A percentile compares a stretch with the other conserved stretches of the same genome.
Conservation (phyloP, 2,888 invertebrate genomes). For the Periphyllus acericola region DNA sequence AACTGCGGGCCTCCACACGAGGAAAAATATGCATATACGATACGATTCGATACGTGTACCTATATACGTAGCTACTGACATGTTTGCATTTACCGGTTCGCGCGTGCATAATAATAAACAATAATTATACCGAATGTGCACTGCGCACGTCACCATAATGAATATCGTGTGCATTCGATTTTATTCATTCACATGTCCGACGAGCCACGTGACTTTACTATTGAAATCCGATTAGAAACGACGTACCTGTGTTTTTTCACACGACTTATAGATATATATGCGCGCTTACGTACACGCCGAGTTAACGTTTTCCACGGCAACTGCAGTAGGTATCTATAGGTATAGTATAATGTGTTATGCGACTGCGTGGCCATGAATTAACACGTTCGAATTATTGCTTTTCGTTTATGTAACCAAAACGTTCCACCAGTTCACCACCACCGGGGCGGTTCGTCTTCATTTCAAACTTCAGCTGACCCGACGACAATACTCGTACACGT, state of each 20-base stretch:
- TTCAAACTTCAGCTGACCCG: conserved; percentile 1
- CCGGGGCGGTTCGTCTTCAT: neutral
- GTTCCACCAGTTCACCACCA: neutral
- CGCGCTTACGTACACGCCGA: neutral
- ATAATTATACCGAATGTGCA: too few species aligned
- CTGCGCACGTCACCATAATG: neutral
- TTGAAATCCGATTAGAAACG: neutral
- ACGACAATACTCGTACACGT: neutral
- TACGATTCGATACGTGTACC: too few species aligned
- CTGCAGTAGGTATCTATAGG: too few species aligned
- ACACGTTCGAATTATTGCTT: neutral
- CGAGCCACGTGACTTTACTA: conserved; percentile 1
- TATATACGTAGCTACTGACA: too few species aligned
- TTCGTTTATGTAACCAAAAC: neutral
- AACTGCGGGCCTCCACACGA: too few species aligned
- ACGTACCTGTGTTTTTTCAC: neutral
- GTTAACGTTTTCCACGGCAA: neutral
- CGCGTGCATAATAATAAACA: too few species aligned
- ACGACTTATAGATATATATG: neutral
- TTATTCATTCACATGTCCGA: conserved; percentile 6
- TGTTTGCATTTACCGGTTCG: too few species aligned
- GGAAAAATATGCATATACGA: too few species aligned
- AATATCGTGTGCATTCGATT: neutral
- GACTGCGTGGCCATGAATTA: neutral
- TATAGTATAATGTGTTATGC: too few species aligned